Conservation (phyloP, 1,140 invertebrate species). For the Akabosia matsudoensis region DNA sequence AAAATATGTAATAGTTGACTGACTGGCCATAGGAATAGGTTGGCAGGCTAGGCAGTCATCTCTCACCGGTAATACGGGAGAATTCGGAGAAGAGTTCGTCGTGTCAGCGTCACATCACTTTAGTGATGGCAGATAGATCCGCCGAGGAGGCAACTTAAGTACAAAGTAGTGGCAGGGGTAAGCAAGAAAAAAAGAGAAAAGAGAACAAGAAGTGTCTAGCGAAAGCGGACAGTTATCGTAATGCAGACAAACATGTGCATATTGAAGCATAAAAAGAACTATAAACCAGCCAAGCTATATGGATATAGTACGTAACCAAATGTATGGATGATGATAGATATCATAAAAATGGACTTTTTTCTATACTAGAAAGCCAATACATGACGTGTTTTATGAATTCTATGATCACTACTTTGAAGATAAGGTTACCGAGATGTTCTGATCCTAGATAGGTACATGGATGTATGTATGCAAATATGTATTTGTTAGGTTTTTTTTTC, state of each 20-base stretch:
- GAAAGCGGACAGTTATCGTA: neutral
- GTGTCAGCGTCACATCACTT: conserved; percentile 24
- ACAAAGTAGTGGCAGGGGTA: neutral
- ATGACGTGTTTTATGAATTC: too few species aligned
- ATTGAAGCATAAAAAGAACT: too few species aligned
- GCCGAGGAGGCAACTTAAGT: conserved; percentile 9
- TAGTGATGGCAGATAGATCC: conserved; percentile 23
- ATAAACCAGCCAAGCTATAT: neutral
- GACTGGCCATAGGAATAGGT: neutral
- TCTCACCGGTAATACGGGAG: conserved; percentile 15
- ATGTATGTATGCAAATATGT: too few species aligned
- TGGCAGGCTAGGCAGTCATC: conserved; percentile 13
- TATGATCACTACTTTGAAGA: too few species aligned
- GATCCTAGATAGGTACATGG: too few species aligned
- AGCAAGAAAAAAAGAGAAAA: neutral
- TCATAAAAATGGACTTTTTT: neutral
- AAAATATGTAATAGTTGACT: conserved; percentile 5
- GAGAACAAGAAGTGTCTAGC: neutral
- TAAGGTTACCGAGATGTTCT: too few species aligned
- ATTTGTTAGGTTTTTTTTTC: too few species aligned
- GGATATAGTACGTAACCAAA: neutral
- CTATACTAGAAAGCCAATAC: too few species aligned
- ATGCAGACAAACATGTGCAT: neutral
- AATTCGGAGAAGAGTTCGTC: conserved; percentile 24
- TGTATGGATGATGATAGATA: neutral